Base-by-base conservation (phyloP, 2,113 vertebrate genomes). In the Poicephalus meyeri region DNA sequence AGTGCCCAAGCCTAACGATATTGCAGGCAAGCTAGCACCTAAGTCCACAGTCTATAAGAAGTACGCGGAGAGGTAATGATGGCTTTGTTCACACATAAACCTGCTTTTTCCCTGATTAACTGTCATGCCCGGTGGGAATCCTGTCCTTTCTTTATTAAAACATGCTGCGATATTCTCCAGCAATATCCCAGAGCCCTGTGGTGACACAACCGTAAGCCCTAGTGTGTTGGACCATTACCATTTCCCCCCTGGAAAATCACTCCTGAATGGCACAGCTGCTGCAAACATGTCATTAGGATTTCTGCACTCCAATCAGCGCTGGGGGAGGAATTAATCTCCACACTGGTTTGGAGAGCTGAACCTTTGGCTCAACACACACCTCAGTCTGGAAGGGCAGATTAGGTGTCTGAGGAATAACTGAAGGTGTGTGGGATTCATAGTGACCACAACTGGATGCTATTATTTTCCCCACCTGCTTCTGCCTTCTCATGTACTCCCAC, bases 91-190 rank as follows among this genome's bases (percentile, higher is more conserved):
- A 88, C 92, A 88, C 81, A 94, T 78, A 93, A 96, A 96, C 84
- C 82, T 92, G 86, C 16, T 97, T 97, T 97, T 94, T 80, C 95
- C 89, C 95, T 93, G 91, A 94, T 96, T 95, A 95, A 97, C 96
- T 97, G 95, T 89, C 94, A 90, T 84, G 56, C 91, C 93, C 93
- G 82, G 83, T 89, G 92, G 94, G 97, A 96, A 93, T 91, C 88
- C 82, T 93, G 71, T 95, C 95, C 91, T 73, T 91, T 82, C 94
- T 88, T 96, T 97, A 97, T 97, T 97, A 97, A 97, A 96, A 93
- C 96, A 94, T 21, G 80, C 94, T 96, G 94, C 1, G 88, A 86
- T 94, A 85, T 81, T 95, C 95, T 86, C 89, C 80, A 94, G 94
- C 95, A 95, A 96, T 92, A 93, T 95, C 93, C 93, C 90, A 92